Evolutionary conservation across 2,113 vertebrate species (phyloP), one percentile per base, ranked within the genome.

Genomic region (Rafetus swinhoei): DNA sequence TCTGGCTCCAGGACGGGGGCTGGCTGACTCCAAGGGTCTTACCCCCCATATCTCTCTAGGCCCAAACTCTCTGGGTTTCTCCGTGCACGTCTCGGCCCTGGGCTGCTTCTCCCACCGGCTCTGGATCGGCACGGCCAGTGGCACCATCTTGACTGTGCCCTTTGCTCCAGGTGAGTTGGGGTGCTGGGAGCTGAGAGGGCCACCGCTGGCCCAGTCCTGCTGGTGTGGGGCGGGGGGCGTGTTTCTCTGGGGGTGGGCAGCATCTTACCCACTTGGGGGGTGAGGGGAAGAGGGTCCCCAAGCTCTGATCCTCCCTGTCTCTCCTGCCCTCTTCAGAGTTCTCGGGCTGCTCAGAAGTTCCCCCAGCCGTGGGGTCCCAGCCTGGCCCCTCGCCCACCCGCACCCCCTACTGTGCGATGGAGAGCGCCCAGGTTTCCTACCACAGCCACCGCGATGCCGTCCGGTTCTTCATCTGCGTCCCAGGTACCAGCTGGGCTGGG

Each of bases 381-480:
- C 21, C 22, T 7, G 39, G 35, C 39, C 39, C 39, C 11, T 50
- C 22, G 22, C 39, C 74, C 12, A 7, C 74, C 74, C 12, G 22
- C 19, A 19, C 74, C 39, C 77, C 69, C 4, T 93, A 90, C 79
- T 93, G 93, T 69, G 62, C 83, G 11, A 55, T 90, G 84, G 79
- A 89, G 57, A 35, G 60, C n/a, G 93, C 93, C 19, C 93, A 93
- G 74, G 57, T 89, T n/a, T 94, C 85, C 22, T 94, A 93, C 84
- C 93, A 94, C 29, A 90, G 91, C 29, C 93, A 94, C 72, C 84
- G 93, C 14, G 91, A 94, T 62, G 91, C 91, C 24, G 93, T 94
- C 11, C 93, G 85, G 55, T 94, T 94, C 32, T 93, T 94, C 79
- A 59, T 88, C 59, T 85, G 81, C 69, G 82, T 94, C 62, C 86